These are phyloP conservation scores for Caenorhabditis sp. DNA, from an alignment of 2,888 invertebrate genomes.

Conservation along the genomic window DNA sequence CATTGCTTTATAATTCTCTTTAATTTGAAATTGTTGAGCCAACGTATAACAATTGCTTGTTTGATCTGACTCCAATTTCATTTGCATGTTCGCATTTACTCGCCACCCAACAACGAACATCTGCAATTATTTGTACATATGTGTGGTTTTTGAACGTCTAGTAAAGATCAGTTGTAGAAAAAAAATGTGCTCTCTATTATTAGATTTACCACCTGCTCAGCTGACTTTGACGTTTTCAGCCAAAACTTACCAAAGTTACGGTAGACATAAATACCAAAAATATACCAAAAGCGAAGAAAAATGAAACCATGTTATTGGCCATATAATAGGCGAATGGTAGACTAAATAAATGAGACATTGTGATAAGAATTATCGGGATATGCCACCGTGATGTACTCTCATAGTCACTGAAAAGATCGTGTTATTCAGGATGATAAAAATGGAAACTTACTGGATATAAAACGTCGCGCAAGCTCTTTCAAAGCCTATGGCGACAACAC, in stretches of 20 bases:
- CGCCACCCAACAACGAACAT: neutral
- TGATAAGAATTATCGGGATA: neutral
- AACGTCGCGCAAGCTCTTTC: neutral
- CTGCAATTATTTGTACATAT: neutral
- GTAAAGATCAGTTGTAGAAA: too few species aligned
- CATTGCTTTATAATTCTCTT: neutral
- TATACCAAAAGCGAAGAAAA: neutral
- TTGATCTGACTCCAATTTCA: neutral
- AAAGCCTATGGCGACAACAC: neutral
- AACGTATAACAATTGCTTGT: neutral
- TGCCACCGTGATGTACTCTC: neutral
- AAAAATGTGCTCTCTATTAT: too few species aligned
- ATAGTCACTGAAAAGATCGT: neutral
- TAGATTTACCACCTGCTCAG: too few species aligned
- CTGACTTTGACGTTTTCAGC: too few species aligned
- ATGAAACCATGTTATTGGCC: neutral
- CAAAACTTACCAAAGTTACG: neutral
- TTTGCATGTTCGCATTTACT: neutral
- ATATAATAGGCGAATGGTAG: neutral
- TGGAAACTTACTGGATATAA: neutral
- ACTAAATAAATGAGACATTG: neutral
- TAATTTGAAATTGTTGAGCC: neutral
- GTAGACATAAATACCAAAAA: neutral
- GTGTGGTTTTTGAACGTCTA: too few species aligned
- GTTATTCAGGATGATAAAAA: neutral